Conservation (phyloP, 1,140 invertebrate species). For the Holcopasites calliopsidis region DNA sequence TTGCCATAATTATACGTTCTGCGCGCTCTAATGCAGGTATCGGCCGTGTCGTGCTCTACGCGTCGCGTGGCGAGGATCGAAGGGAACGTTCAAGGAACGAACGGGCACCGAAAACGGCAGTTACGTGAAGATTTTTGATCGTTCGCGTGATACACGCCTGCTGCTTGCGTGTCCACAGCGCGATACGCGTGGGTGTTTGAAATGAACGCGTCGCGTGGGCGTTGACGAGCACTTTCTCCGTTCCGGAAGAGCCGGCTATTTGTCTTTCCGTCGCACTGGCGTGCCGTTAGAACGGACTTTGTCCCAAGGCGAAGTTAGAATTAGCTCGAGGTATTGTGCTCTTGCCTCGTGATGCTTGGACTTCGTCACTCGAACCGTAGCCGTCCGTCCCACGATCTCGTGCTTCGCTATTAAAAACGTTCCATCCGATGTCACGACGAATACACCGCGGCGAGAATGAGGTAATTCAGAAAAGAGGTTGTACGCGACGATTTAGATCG, state of each 20-base stretch:
- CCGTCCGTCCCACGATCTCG: neutral
- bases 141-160: neutral
- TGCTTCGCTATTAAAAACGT: neutral
- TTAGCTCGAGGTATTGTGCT: neutral
- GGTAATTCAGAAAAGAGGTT: too few species aligned
- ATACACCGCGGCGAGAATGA: too few species aligned
- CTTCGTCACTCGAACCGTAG: neutral
- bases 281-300: neutral
- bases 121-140: too few species aligned
- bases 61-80: neutral
- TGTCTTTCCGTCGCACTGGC: neutral
- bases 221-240: neutral
- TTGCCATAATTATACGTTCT: constrained; percentile 17
- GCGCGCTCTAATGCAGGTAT: too few species aligned
- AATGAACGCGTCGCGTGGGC: constrained; percentile 4
- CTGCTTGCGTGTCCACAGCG: constrained; percentile 16
- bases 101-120: neutral
- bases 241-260: neutral
- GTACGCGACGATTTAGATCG: too few species aligned
- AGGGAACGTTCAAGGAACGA: neutral
- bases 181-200: constrained; percentile 4
- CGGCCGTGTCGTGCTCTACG: too few species aligned
- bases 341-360: neutral
- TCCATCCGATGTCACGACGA: too few species aligned
- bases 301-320: neutral